Evolutionary conservation across 2,113 vertebrate genomes (phyloP), one percentile per base, ranked within the genome.

Genomic region (Melanerpes aurifrons): DNA sequence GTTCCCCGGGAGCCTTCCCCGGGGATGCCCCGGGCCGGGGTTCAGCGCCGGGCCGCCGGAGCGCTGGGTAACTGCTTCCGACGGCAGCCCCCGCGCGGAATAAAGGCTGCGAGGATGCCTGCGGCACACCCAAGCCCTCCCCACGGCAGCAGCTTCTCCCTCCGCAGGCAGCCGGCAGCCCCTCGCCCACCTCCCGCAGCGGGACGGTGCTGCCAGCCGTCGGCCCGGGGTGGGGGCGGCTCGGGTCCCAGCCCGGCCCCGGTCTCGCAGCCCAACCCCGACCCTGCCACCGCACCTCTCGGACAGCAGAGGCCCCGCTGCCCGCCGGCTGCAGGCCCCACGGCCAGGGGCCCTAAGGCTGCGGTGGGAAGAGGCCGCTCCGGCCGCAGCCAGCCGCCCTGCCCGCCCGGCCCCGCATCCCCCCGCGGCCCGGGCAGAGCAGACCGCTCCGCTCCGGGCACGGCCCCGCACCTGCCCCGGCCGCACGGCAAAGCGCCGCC

Each of bases 121-220:
- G 92, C 24, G 93, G 92, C 95, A 93, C 95, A 82, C 94, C 92
- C 81, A 73, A 21, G 82, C 71, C 17, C 12, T 14, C 8, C 3
- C 3, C 54, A 32, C 29, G 31, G 32, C 82, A 13, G 43, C 70
- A 6, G 9, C 85, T 43, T 5, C 87, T 35, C 29, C 57, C 28
- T 4, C 64, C 6, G 40, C 70, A 7, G 8, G 3, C 62, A 22
- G 12, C 7, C 72, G 35, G 29, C 92, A 5, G 10, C 82, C 31
- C 29, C 79, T 3, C 10, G 5, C 50, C 37, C 1, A 2, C 3
- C 76, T 9, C n/a, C 66, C 28, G 1, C 79, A 21, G 12, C 5
- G 2, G 32, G 32, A 24, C 5, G 5, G 18, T 0, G 3, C 0
- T 8, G 61, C 3, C 45, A 24, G 35, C 59, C 47, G 2, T 10